Evolutionary conservation across 2,113 vertebrate species (phyloP), one percentile per base, ranked within the genome.

Genomic region (Bubo bubo): DNA sequence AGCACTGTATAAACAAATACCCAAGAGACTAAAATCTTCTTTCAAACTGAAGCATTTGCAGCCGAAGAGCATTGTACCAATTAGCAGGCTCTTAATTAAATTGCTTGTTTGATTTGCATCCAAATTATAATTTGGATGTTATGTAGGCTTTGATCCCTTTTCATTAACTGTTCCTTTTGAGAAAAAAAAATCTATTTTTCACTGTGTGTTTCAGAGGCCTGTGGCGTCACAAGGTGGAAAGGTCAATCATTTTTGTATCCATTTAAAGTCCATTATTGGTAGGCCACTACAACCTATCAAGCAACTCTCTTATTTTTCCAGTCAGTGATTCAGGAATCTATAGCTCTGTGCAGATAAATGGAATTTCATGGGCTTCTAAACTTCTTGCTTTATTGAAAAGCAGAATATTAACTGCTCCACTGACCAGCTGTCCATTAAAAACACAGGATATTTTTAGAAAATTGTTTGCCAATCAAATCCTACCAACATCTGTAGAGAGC

Each of bases 371-470:
- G 96, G 94, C 94, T 96, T 81, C 94, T 95, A 81, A 95, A 96
- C 95, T 96, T 95, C 90, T 94, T 82, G 83, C 97, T 96, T 97
- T 97, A 97, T 97, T 97, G 97, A 97, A 97, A 98, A 96, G 94
- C 96, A 94, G 95, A 96, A 91, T 96, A 96, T 96, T 98, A 96
- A 94, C 96, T 96, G 97, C 96, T 96, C 95, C 94, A 84, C 85
- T 94, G 95, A 71, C 95, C 95, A 95, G 94, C 97, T 95, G 91
- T 74, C 96, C 91, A 75, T 97, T 95, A 93, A 95, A 83, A 95
- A 84, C 80, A 37, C 8, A 4, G 73, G 95, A 50, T 93, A 96
- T 94, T 89, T 98, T 95, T 97, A 92, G 96, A 97, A 96, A 95
- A 97, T 93, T 66, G 95, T 96, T 94, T 90, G 95, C 97, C 97